These are phyloP conservation scores for Sericinus montela DNA, from an alignment of 2,888 invertebrate species.

Conservation along the genomic window DNA sequence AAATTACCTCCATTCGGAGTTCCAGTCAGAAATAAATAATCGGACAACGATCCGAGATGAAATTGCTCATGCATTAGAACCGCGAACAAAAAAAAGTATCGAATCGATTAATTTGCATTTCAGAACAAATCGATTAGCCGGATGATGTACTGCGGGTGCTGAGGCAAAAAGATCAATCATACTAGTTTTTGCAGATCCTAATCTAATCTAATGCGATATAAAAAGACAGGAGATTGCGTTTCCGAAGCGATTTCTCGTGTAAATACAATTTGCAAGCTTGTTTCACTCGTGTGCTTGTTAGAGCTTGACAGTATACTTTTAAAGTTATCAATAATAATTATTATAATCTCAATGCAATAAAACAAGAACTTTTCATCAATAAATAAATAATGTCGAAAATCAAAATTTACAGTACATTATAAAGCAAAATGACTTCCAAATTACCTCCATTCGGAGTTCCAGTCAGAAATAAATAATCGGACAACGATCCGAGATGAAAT, in stretches of 20 bases:
- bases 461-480: conserved; percentile 15
- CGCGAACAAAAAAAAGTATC: conserved; percentile 13
- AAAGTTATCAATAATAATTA: not conserved
- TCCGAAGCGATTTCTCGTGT: conserved; percentile 3
- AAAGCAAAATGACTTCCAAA: not conserved
- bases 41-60: conserved; percentile 11
- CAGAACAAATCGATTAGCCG: conserved; percentile 18
- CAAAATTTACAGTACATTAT: not conserved
- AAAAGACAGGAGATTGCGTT: conserved; percentile 3
- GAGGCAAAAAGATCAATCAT: conserved; percentile 4
- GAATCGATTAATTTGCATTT: conserved; percentile 20
- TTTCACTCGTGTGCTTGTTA: not conserved
- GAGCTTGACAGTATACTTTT: not conserved
- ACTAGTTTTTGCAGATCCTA: conserved; percentile 8
- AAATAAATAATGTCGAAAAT: conserved; percentile 6
- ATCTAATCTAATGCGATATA: conserved; percentile 7
- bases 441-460: conserved; percentile 5
- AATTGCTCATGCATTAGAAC: conserved; percentile 7
- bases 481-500: conserved; percentile 12
- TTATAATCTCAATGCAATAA: too few relatives aligned
- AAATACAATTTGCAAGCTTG: conserved; percentile 5
- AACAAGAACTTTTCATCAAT: not conserved
- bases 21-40: conserved; percentile 16
- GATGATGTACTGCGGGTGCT: conserved; percentile 11
- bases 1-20: conserved; percentile 1